Conservation (phyloP, 1,140 invertebrate genomes). For the Caenorhabditis inopinata region DNA sequence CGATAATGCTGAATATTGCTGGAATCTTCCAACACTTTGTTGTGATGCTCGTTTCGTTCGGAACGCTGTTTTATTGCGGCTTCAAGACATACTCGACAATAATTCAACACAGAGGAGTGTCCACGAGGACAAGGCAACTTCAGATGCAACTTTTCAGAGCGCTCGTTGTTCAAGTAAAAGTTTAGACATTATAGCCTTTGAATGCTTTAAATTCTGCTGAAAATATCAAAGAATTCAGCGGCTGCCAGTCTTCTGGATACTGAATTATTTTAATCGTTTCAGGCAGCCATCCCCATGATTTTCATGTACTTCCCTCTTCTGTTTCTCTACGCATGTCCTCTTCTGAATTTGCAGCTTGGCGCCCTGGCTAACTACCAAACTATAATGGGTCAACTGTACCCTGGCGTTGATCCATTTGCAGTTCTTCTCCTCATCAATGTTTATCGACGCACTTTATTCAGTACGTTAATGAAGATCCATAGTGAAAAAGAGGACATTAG, state of each 20-base stretch:
- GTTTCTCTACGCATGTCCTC: background rate
- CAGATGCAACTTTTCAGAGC: background rate
- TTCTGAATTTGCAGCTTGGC: background rate
- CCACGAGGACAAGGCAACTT: background rate
- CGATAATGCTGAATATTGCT: background rate
- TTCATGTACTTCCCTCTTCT: background rate
- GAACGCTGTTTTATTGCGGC: background rate
- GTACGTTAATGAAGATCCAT: background rate
- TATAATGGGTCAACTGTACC: background rate
- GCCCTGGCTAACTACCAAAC: background rate
- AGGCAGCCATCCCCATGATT: background rate
- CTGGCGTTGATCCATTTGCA: background rate
- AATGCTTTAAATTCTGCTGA: no score
- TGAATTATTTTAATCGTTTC: background rate
- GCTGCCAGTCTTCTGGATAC: background rate
- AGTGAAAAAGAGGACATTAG: no score
- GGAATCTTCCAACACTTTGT: background rate
- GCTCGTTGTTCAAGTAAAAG: background rate
- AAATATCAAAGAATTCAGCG: no score
- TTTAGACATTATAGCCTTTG: no score
- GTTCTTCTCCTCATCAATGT: background rate
- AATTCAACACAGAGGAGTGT: background rate
- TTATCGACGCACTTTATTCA: background rate
- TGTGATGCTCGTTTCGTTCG: background rate
- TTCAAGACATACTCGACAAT: background rate